Base-by-base conservation (phyloP, 1,140 invertebrate species). In the Leptonema lineaticorne region DNA sequence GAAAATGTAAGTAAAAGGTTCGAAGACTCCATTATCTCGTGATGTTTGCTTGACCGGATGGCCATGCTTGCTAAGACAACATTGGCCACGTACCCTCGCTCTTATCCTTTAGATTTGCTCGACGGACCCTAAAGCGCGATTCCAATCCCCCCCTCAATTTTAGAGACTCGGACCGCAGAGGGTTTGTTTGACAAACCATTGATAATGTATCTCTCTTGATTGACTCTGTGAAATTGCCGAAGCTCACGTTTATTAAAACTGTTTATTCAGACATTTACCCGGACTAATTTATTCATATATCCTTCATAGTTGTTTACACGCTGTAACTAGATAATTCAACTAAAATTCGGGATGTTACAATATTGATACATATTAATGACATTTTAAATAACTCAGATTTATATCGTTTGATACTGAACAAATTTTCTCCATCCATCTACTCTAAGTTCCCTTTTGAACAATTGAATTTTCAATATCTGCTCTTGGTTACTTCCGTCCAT, bases 1-100 rank as follows among this genome's bases (percentile, higher is more conserved):
- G 27, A 24, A 64, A 50, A 30, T 64, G 41, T 62, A 30, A 50
- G 62, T 64, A 64, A 64, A 46, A 57, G 60, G 29, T 20, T 59
- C 24, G 63, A 29, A 67, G 58, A 69, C 59, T 72, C 70, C 70
- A 72, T 72, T 72, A 72, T 72, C 70, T 72, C 67, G 24, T 48
- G 67, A 26, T 72, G 67, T 72, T 72, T 67, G 67, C 70, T 72
- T 72, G 70, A 72, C 70, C 70, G 70, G 70, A 67, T 72, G 67
- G 41, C 64, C 46, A 37, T 68, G 70, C 67, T 69, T 67, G 37
- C 67, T 72, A 72, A 72, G 70, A 72, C 67, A 72, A 72, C 67
- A 72, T 33, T 48, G 46, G n/a, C 67, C 28, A 24, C 46, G 20
- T 46, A 67, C 67, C 67, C 59, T 63, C 18, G 37, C 68, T 59